Base-by-base conservation (phyloP, 1,140 invertebrate species). In the Dendrolimus kikuchii region DNA sequence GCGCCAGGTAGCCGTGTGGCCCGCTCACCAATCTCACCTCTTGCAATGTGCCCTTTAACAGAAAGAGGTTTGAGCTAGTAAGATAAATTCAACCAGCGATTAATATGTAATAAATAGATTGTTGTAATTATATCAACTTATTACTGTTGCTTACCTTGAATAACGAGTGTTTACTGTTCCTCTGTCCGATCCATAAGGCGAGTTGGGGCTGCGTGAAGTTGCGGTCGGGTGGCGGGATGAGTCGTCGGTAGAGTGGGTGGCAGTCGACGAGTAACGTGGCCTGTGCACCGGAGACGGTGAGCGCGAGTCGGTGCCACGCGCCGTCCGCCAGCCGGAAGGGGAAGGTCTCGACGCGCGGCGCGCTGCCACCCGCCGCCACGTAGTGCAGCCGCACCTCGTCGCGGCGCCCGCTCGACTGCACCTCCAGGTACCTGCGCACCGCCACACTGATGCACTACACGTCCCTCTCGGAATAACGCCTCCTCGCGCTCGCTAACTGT, bases 201-300 rank as follows among this genome's bases (percentile, higher is more conserved):
- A 94, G 89, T 75, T 92, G 90, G 23, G 92, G 91, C 64, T 90
- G 82, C 44, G 90, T 91, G 77, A 95, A 93, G 77, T 93, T 93
- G 43, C 92, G 89, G 81, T 95, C 93, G 5, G 94, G 91, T 47
- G 93, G 89, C 49, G 77, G 71, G 54, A 86, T 87, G 53, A 85
- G 74, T 55, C 93, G 90, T 77, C 92, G 92, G 88, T 95, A 96
- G 47, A 96, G 89, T 42, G 92, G 92, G 75, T 93, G 92, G 88
- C 96, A 97, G 89, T 97, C 95, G 50, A 97, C 92, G 62, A 94
- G 90, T 60, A 97, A 87, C 79, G 94, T 93, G 59, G 94, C 92
- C 88, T 95, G 92, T 64, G 91, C 91, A 59, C 93, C 95, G 63
- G 93, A 95, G 64, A 96, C 91, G 62, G 92, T 92, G 46, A 97